Percentiles rank a stretch among this genome's conserved stretches.
Evolutionary conservation across 2,888 invertebrate species (phyloP).

Genomic region (Noctuana brunneofusca): DNA sequence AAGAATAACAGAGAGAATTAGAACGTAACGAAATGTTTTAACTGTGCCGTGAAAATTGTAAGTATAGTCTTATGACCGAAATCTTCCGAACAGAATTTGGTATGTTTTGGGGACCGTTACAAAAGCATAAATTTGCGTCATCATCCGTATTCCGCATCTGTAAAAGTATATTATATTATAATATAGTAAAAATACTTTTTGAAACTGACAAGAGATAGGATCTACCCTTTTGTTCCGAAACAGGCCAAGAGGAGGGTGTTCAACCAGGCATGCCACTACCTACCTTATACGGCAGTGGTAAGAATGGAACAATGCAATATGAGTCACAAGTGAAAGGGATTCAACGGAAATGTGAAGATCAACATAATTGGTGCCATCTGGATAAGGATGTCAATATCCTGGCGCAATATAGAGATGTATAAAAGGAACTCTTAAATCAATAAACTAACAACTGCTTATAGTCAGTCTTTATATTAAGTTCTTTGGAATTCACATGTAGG

Average conservation of each 20-base stretch:
- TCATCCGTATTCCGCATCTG: neutral
- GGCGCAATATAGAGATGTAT: slow-evolving; percentile 5
- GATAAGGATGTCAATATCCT: slow-evolving; percentile 3
- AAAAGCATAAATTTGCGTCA: neutral
- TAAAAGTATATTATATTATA: neutral
- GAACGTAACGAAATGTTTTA: neutral
- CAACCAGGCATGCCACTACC: slow-evolving; percentile 18
- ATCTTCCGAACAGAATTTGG: neutral
- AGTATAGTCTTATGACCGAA: neutral
- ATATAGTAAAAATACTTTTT: neutral
- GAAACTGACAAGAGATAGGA: neutral
- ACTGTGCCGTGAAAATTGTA: neutral
- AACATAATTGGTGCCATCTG: slow-evolving; percentile 9
- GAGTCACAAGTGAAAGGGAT: slow-evolving; percentile 32
- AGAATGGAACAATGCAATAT: slow-evolving; percentile 28
- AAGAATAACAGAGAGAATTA: slow-evolving; percentile 5
- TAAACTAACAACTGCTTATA: neutral
- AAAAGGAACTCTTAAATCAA: neutral
- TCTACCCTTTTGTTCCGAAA: slow-evolving; percentile 8
- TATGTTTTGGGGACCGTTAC: neutral
- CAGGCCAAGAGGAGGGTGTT: slow-evolving; percentile 13
- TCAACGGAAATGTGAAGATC: slow-evolving; percentile 27
- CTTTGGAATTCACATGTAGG: neutral
- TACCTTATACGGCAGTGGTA: neutral
- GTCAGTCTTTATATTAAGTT: neutral